Evolutionary conservation across 2,797 vertebrate genomes (phyloP).

Genomic region (Pseudochirops cupreus): DNA sequence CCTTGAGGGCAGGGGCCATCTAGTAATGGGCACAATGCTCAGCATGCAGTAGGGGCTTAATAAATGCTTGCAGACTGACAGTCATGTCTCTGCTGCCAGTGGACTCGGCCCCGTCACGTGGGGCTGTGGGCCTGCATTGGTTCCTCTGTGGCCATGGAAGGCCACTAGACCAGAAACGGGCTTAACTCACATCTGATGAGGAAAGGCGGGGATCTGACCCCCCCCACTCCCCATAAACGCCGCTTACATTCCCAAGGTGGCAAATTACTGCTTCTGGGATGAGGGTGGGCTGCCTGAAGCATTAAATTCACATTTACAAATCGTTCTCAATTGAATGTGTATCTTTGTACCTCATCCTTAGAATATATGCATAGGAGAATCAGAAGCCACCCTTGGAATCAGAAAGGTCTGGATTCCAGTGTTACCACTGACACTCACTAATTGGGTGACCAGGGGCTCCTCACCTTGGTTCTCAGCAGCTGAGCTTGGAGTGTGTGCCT

Average conservation of each 20-base stretch:
- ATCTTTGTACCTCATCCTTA: background rate
- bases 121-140: background rate
- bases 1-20: too few relatives aligned
- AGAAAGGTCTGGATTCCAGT: background rate
- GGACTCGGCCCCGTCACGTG: background rate
- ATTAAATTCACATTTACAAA: background rate
- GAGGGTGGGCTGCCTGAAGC: too few relatives aligned
- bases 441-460: background rate
- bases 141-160: too few relatives aligned
- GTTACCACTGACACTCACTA: background rate
- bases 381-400: fast-evolving
- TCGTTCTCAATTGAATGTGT: background rate
- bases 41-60: background rate
- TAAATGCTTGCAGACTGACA: background rate
- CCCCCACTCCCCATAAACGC: background rate
- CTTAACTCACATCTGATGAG: background rate
- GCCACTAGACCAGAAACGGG: background rate
- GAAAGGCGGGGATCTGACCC: too few relatives aligned
- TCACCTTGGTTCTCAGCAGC: background rate
- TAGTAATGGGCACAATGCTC: background rate
- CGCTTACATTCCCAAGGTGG: background rate
- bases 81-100: background rate
- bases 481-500: background rate
- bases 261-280: background rate
- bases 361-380: background rate